Evolutionary conservation across 2,888 invertebrate species (phyloP), one percentile per base, ranked within the genome.

Genomic region (Hedychridium roseum): DNA sequence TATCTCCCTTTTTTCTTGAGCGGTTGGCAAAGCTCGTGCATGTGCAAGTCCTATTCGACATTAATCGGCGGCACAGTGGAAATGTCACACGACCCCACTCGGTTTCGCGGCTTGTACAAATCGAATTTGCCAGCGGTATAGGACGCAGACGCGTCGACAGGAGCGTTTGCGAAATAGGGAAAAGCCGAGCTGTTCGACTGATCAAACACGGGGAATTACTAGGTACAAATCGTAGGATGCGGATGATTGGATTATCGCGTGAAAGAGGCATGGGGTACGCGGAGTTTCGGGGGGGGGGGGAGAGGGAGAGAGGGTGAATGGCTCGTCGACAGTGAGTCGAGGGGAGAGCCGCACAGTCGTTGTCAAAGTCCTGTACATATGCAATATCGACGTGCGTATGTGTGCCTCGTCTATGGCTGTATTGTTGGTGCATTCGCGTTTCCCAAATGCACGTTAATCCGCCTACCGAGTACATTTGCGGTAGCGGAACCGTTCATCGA

Each of bases 161-260:
- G n/a, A n/a, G n/a, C n/a, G n/a, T n/a, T n/a, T n/a, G n/a, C n/a
- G n/a, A n/a, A n/a, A 31, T 43, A 52, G 57, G 57, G 56, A 57
- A 66, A 64, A 63, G 57, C 60, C 47, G 53, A 53, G 59, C 57
- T 47, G 57, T 58, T 50, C 51, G 58, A 57, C 58, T 62, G 68
- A 66, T 68, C 69, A 68, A 70, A 72, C 64, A 61, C 59, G 59
- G 60, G 66, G 68, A 71, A 72, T 73, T 71, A 72, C 67, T 64
- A 63, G 68, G 70, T 69, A 67, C 68, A 66, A 71, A 70, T 71
- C 67, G 70, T 67, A 65, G 68, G 57, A 68, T 62, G 66, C 57
- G 66, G 63, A 67, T 72, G 68, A 72, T 74, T 71, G 74, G 70
- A 74, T 73, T 74, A 73, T 60, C 56, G 52, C 46, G 53, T 57